Evolutionary conservation across 2,113 vertebrate species (phyloP).

Genomic region (Phrynocephalus versicolor): DNA sequence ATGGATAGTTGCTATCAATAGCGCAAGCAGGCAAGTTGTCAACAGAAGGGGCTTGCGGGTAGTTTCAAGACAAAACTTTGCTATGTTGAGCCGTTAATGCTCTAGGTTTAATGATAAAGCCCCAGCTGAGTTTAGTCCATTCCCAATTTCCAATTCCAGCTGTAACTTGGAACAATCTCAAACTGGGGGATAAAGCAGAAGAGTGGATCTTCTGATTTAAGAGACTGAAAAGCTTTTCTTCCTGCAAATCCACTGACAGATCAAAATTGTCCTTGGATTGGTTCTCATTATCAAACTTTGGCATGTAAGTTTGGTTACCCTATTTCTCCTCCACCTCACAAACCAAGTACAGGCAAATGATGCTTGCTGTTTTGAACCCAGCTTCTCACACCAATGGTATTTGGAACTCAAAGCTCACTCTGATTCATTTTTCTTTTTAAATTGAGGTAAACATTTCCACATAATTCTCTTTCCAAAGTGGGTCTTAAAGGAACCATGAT

Average conservation of each 20-base stretch:
- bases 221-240: slow-evolving; percentile 70
- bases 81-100: slow-evolving; percentile 42
- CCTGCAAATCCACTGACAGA: slow-evolving; percentile 41
- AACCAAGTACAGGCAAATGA: neutral
- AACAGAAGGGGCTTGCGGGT: slow-evolving; percentile 41
- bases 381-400: neutral
- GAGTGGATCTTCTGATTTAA: slow-evolving; percentile 66
- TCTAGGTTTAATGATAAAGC: slow-evolving; percentile 60
- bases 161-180: slow-evolving; percentile 52
- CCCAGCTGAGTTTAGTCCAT: slow-evolving; percentile 59
- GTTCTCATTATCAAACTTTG: slow-evolving; percentile 31
- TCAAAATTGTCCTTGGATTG: slow-evolving; percentile 54
- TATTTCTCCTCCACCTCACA: fast-evolving
- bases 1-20: slow-evolving; percentile 34
- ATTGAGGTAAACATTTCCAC: neutral
- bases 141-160: slow-evolving; percentile 46
- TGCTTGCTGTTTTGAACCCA: neutral
- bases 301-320: slow-evolving; percentile 1
- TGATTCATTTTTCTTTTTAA: neutral
- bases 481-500: neutral
- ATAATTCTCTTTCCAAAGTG: neutral
- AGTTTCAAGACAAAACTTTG: slow-evolving; percentile 49
- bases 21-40: slow-evolving; percentile 24
- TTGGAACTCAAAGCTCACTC: neutral
- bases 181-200: slow-evolving; percentile 48